phyloP scores from a whole-genome alignment of 1,140 invertebrate genomes.

The Cyrtorhinus lividipennis region DNA sequence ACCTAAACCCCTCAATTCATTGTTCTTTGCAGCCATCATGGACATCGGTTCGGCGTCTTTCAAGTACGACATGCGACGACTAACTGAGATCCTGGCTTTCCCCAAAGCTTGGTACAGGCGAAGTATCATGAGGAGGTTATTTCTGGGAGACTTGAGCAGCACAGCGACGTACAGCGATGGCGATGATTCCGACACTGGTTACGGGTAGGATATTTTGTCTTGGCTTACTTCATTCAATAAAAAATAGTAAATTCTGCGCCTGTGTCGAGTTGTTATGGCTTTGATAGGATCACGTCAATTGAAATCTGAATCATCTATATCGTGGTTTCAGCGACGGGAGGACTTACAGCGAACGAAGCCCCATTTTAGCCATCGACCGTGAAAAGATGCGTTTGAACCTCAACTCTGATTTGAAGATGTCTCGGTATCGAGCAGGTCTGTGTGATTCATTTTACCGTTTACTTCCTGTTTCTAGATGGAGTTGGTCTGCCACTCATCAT shows the following conservation, averaged over 20 bases:
- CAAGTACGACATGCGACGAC: slow-evolving; percentile 95
- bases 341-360: slow-evolving; percentile 30
- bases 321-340: slow-evolving; percentile 13
- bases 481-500: not conserved
- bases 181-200: slow-evolving; percentile 20
- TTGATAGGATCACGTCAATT: too few relatives aligned
- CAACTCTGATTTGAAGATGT: slow-evolving; percentile 33
- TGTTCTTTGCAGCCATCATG: slow-evolving; percentile 61
- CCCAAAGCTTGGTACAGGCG: slow-evolving; percentile 96
- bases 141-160: slow-evolving; percentile 65
- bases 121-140: slow-evolving; percentile 79
- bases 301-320: not conserved
- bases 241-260: too few relatives aligned
- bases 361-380: slow-evolving; percentile 30
- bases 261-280: too few relatives aligned
- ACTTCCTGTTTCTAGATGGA: too few relatives aligned
- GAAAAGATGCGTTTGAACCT: slow-evolving; percentile 39
- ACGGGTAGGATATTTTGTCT: slow-evolving; percentile 11
- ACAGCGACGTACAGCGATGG: slow-evolving; percentile 19
- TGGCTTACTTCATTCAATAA: too few relatives aligned
- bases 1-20: too few relatives aligned
- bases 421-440: slow-evolving; percentile 15
- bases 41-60: slow-evolving; percentile 97
- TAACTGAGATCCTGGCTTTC: slow-evolving; percentile 93
- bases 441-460: not conserved